phyloP scores from a whole-genome alignment of 1,140 invertebrate species.

The Venustaconcha ellipsiformis region DNA sequence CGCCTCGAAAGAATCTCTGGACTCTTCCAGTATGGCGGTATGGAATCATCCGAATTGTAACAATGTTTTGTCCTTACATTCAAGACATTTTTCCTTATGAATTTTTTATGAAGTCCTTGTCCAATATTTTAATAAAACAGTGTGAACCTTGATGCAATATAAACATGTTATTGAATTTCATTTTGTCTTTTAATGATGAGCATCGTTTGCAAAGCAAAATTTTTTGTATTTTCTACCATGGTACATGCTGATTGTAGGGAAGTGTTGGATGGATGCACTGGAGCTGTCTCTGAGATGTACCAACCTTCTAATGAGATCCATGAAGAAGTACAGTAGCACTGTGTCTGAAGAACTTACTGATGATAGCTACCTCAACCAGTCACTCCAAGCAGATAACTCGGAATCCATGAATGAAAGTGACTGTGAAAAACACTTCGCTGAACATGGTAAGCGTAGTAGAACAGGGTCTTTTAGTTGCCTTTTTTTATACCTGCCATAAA shows the following conservation, averaged over 20 bases:
- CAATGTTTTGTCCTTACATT: no score
- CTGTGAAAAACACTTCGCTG: constrained; percentile 65
- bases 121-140: not conserved
- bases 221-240: not conserved
- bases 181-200: not conserved
- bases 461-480: not conserved
- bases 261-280: constrained; percentile 95
- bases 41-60: no score
- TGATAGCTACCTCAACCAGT: constrained; percentile 23
- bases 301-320: constrained; percentile 78
- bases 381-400: constrained; percentile 37
- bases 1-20: no score
- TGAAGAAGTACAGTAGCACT: constrained; percentile 63
- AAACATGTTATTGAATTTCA: not conserved
- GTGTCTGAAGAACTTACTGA: constrained; percentile 37
- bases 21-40: no score
- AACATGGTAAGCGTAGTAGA: constrained; percentile 39
- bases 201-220: not conserved
- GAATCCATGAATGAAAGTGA: constrained; percentile 70
- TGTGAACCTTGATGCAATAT: not conserved
- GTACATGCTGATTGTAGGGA: constrained; percentile 75
- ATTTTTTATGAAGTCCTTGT: no score
- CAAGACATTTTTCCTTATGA: no score
- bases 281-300: constrained; percentile 90
- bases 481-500: constrained; percentile 2